These are phyloP conservation scores for Tortrix viridana DNA, from an alignment of 2,888 invertebrate species.

Conservation along the genomic window DNA sequence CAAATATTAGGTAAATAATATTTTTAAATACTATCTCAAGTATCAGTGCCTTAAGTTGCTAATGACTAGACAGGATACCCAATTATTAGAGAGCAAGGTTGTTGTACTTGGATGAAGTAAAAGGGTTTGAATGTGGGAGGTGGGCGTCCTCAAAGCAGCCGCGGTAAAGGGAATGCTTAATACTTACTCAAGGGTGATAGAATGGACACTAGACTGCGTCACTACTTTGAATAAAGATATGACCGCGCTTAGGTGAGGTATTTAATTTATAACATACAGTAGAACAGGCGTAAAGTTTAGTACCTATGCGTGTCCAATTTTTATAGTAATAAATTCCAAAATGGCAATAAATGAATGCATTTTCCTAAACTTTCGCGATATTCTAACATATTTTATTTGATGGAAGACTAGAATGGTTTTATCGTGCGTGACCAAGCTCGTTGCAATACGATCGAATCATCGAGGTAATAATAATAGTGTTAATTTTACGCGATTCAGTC, in stretches of 20 bases:
- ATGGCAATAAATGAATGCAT: too few relatives aligned
- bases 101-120: slow-evolving; percentile 56
- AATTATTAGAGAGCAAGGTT: slow-evolving; percentile 19
- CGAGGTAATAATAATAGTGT: too few relatives aligned
- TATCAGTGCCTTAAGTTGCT: slow-evolving; percentile 4
- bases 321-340: too few relatives aligned
- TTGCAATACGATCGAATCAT: too few relatives aligned
- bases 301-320: background rate
- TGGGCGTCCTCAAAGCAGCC: slow-evolving; percentile 54
- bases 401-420: too few relatives aligned
- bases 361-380: too few relatives aligned
- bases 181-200: slow-evolving; percentile 17
- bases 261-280: too few relatives aligned
- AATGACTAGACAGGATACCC: slow-evolving; percentile 9
- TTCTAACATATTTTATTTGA: too few relatives aligned
- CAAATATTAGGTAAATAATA: slow-evolving; percentile 15
- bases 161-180: slow-evolving; percentile 41
- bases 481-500: too few relatives aligned
- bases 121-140: slow-evolving; percentile 59
- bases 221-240: slow-evolving; percentile 15
- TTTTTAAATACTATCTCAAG: slow-evolving; percentile 16
- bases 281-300: too few relatives aligned
- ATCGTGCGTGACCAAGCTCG: too few relatives aligned
- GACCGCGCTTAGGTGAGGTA: background rate
- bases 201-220: slow-evolving; percentile 19